phyloP scores from a whole-genome alignment of 1,140 invertebrate species.

The Papilio glaucus region DNA sequence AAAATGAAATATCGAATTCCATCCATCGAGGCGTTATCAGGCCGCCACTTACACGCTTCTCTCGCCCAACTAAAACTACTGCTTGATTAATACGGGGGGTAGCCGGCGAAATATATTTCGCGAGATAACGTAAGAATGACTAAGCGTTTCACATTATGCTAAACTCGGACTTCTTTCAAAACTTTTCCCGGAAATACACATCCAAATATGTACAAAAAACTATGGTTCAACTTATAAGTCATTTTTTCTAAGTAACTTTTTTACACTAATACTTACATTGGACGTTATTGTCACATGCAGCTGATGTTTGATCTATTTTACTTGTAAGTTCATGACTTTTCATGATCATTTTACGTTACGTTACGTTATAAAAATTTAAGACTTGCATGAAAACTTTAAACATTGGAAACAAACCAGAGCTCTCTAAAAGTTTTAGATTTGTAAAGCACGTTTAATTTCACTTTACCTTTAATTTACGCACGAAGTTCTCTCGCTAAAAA shows the following conservation, averaged over 20 bases:
- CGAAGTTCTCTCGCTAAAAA: neutral
- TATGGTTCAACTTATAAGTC: neutral
- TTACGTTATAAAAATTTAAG: too few relatives aligned
- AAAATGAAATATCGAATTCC: constrained; percentile 36
- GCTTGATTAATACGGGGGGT: constrained; percentile 42
- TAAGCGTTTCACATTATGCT: constrained; percentile 51
- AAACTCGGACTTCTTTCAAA: constrained; percentile 48
- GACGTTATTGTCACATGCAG: too few relatives aligned
- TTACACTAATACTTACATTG: too few relatives aligned
- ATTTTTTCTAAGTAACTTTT: too few relatives aligned
- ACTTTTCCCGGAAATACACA: constrained; percentile 42
- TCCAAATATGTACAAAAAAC: neutral
- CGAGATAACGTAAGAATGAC: constrained; percentile 51
- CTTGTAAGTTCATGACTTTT: too few relatives aligned
- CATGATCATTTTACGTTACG: too few relatives aligned
- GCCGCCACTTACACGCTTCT: constrained; percentile 28
- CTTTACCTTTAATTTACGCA: neutral
- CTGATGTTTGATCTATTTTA: too few relatives aligned
- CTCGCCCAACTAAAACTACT: constrained; percentile 41
- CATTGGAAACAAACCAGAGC: too few relatives aligned
- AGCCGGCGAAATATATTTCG: constrained; percentile 45
- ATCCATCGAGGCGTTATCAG: constrained; percentile 32
- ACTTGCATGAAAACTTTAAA: too few relatives aligned
- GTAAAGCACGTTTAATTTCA: neutral
- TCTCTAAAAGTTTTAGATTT: neutral